A percentile compares a stretch with the other conserved stretches of the same genome.
Evolutionary conservation across 2,888 invertebrate species (phyloP).

Genomic region (Morpho achilles): DNA sequence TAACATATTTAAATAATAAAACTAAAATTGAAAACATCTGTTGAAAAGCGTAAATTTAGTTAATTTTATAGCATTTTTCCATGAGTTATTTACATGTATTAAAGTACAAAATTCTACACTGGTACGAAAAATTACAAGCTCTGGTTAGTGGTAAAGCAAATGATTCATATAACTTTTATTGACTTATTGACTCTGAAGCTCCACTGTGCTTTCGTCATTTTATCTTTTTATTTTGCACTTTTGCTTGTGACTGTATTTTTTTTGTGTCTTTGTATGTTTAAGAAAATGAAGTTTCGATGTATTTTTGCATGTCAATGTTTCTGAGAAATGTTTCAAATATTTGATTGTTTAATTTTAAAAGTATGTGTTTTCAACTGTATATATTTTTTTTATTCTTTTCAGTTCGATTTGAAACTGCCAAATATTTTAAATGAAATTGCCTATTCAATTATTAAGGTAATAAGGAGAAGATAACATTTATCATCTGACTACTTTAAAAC

Average conservation of each 20-base stretch:
- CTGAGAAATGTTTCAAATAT: conserved; percentile 16
- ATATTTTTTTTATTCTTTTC: no score
- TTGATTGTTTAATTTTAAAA: background rate
- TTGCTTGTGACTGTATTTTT: conserved; percentile 40
- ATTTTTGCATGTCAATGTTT: conserved; percentile 24
- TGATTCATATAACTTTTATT: conserved; percentile 3
- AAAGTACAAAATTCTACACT: background rate
- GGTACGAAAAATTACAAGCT: background rate
- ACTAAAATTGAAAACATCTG: no score
- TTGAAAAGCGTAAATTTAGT: no score
- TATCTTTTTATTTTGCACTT: conserved; percentile 32
- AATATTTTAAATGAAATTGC: no score
- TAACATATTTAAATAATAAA: no score
- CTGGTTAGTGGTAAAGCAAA: background rate
- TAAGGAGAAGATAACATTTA: no score
- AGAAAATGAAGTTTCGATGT: conserved; percentile 26
- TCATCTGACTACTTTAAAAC: no score
- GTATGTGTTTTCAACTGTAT: background rate
- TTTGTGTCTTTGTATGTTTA: conserved; percentile 34
- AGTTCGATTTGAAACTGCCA: no score
- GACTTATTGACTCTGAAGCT: conserved; percentile 15
- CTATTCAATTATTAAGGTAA: no score
- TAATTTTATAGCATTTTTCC: no score
- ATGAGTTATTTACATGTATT: background rate
- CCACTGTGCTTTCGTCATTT: background rate